A percentile compares a stretch with the other conserved stretches of the same genome.
These are phyloP conservation scores for Geotrypetes seraphini DNA, from an alignment of 2,797 vertebrate genomes.

Conservation along the genomic window DNA sequence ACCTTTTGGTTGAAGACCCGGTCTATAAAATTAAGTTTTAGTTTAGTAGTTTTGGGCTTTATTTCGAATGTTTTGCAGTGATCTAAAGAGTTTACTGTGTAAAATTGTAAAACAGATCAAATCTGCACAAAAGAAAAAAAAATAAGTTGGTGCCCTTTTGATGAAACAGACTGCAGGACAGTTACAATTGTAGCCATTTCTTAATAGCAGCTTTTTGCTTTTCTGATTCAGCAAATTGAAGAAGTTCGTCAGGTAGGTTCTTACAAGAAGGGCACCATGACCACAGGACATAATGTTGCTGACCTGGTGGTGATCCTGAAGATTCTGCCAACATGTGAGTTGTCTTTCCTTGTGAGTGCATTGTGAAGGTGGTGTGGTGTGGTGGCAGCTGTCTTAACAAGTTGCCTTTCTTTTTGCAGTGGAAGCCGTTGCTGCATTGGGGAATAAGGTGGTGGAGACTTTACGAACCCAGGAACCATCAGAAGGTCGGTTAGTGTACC, in stretches of 20 bases:
- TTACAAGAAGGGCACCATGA: constrained; percentile 98
- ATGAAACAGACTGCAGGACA: too few species aligned
- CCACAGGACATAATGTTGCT: constrained; percentile 85
- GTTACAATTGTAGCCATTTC: too few species aligned
- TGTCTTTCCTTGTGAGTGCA: fast-evolving
- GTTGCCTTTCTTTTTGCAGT: constrained; percentile 48
- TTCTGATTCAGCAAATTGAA: constrained; percentile 78
- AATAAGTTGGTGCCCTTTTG: too few species aligned
- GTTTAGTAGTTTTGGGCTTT: too few species aligned
- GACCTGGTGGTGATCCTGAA: constrained; percentile 93
- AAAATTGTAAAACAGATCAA: too few species aligned
- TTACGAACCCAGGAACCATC: constrained; percentile 80
- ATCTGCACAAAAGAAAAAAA: too few species aligned
- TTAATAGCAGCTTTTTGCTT: too few species aligned
- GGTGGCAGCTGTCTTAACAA: not conserved
- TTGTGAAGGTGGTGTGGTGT: not conserved
- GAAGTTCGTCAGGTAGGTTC: constrained; percentile 94
- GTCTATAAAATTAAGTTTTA: too few species aligned
- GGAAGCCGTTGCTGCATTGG: constrained; percentile 89
- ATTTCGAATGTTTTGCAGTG: too few species aligned
- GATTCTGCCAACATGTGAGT: constrained; percentile 88
- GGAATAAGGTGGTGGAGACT: constrained; percentile 91
- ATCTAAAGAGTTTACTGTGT: too few species aligned
- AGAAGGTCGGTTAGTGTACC: constrained; percentile 86
- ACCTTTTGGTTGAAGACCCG: too few species aligned